A percentile compares a stretch with the other conserved stretches of the same genome.
phyloP scores from a whole-genome alignment of 2,113 vertebrate species.

The Hyaena hyaena region DNA sequence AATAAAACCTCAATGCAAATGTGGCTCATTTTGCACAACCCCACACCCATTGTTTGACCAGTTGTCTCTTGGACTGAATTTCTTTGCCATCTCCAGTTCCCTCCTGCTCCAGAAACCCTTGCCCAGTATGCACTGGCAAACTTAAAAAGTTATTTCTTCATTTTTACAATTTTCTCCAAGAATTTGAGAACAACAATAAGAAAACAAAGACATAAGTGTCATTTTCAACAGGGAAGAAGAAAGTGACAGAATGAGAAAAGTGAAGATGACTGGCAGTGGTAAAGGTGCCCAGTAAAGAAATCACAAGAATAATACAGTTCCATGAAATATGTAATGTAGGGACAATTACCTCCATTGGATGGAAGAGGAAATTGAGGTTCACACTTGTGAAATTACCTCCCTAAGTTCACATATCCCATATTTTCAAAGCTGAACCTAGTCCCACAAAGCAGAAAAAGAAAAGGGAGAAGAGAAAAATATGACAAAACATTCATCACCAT shows the following conservation, averaged over 20 bases:
- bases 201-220: not conserved
- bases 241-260: not conserved
- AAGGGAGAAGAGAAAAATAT: not conserved
- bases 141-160: not conserved
- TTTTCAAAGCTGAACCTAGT: not conserved
- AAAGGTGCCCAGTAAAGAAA: not conserved
- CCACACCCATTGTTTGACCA: not conserved
- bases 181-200: not conserved
- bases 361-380: not conserved
- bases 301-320: not conserved
- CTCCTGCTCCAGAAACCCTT: not conserved
- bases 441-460: not conserved
- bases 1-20: not conserved
- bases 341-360: not conserved
- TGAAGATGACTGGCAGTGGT: not conserved
- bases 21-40: not conserved
- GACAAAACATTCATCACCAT: not conserved
- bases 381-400: not conserved
- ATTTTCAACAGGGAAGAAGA: not conserved
- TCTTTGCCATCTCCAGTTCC: not conserved
- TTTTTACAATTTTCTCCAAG: slow-evolving; percentile 17
- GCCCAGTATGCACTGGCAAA: not conserved
- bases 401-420: not conserved
- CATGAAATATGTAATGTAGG: not conserved
- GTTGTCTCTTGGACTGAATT: not conserved